A percentile compares a stretch with the other conserved stretches of the same genome.
phyloP scores from a whole-genome alignment of 2,797 vertebrate species.

The Ptychobarbus kaznakovi region DNA sequence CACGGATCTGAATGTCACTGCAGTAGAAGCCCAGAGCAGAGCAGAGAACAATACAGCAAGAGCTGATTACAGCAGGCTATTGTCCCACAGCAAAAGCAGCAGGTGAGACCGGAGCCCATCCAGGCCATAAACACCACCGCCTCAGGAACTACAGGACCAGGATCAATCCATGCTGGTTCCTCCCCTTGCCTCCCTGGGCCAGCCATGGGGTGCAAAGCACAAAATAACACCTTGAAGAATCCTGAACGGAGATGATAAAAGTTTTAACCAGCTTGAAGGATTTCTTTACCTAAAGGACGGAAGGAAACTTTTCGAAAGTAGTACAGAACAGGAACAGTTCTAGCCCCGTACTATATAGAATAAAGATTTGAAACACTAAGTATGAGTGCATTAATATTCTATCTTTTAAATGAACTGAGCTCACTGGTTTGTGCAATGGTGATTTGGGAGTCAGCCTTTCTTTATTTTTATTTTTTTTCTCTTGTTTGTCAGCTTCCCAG shows the following conservation, averaged over 20 bases:
- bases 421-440: neutral
- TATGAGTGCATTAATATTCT: neutral
- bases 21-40: constrained; percentile 33
- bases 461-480: neutral
- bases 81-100: constrained; percentile 40
- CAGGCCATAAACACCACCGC: constrained; percentile 18
- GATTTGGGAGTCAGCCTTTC: neutral
- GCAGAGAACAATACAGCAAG: constrained; percentile 46
- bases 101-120: constrained; percentile 22
- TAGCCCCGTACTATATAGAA: neutral
- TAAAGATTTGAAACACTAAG: neutral
- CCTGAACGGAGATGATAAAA: neutral
- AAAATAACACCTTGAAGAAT: neutral
- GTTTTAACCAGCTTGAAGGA: constrained; percentile 28
- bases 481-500: neutral
- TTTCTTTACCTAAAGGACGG: neutral
- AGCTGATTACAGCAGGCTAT: constrained; percentile 32
- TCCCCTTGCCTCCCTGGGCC: neutral
- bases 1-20: constrained; percentile 29
- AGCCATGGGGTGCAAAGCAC: neutral
- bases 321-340: neutral
- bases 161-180: constrained; percentile 4
- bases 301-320: constrained; percentile 7
- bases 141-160: constrained; percentile 25
- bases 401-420: neutral